phyloP scores from a whole-genome alignment of 2,888 invertebrate species.

The Galeruca laticollis region DNA sequence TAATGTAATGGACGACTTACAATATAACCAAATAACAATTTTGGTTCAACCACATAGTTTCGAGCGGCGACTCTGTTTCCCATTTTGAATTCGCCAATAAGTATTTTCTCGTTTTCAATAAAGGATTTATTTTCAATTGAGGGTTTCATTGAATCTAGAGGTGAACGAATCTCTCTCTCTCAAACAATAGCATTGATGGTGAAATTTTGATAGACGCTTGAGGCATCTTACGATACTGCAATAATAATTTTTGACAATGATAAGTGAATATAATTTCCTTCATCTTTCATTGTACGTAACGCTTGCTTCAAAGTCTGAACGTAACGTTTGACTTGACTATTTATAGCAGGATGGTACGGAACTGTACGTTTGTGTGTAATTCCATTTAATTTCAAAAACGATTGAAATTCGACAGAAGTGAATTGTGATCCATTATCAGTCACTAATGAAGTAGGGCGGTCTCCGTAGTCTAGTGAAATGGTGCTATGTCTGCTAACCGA shows the following conservation, averaged over 20 bases:
- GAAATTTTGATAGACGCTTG: not conserved
- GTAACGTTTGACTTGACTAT: conserved; percentile 48
- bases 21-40: not conserved
- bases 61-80: not conserved
- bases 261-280: not conserved
- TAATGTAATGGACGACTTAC: too few relatives aligned
- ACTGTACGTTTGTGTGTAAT: conserved; percentile 30
- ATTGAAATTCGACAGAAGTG: conserved; percentile 45
- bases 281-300: not conserved
- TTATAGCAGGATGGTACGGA: conserved; percentile 48
- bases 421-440: conserved; percentile 47
- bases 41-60: not conserved
- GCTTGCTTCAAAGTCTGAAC: conserved; percentile 23
- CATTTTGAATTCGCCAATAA: not conserved
- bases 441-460: too few relatives aligned
- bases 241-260: not conserved
- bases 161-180: not conserved
- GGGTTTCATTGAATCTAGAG: conserved; percentile 6
- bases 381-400: conserved; percentile 41
- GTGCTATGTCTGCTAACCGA: too few relatives aligned
- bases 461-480: too few relatives aligned
- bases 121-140: not conserved
- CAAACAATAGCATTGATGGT: conserved; percentile 3
- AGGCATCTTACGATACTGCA: not conserved
- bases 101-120: not conserved